Evolutionary conservation across 2,113 vertebrate genomes (phyloP).

Genomic region (Amphiprion percula): DNA sequence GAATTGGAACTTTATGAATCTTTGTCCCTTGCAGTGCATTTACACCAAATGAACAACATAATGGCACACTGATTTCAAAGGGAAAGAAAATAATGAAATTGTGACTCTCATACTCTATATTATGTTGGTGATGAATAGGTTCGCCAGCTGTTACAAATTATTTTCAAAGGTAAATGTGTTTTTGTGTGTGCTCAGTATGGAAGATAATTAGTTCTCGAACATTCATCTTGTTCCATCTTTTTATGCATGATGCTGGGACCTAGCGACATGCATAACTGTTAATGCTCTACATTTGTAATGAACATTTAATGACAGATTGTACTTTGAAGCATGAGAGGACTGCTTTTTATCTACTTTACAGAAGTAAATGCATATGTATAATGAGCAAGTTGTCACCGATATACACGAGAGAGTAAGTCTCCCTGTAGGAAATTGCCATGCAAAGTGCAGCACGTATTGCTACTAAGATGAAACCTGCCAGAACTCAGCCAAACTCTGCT

Average conservation of each 20-base stretch:
- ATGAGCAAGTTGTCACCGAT: neutral
- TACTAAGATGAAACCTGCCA: constrained; percentile 24
- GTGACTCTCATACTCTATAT: neutral
- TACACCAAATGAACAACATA: neutral
- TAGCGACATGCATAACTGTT: neutral
- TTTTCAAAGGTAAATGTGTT: neutral
- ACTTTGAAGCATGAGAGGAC: neutral
- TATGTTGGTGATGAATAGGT: neutral
- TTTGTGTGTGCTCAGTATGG: neutral
- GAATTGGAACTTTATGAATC: neutral
- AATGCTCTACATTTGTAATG: neutral
- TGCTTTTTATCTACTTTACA: neutral
- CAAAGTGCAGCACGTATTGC: neutral
- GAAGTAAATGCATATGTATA: constrained; percentile 5
- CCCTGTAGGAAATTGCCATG: constrained; percentile 12
- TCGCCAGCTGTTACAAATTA: neutral
- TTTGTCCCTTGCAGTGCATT: neutral
- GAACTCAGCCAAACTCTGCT: constrained; percentile 38
- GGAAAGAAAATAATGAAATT: neutral
- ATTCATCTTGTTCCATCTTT: neutral
- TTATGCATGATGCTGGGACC: neutral
- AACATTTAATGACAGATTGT: neutral
- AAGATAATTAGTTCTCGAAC: neutral
- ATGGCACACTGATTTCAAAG: neutral
- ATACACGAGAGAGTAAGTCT: constrained; percentile 10